A percentile compares a stretch with the other conserved stretches of the same genome.
phyloP scores from a whole-genome alignment of 2,797 vertebrate genomes.

The Gastrophryne carolinensis region DNA sequence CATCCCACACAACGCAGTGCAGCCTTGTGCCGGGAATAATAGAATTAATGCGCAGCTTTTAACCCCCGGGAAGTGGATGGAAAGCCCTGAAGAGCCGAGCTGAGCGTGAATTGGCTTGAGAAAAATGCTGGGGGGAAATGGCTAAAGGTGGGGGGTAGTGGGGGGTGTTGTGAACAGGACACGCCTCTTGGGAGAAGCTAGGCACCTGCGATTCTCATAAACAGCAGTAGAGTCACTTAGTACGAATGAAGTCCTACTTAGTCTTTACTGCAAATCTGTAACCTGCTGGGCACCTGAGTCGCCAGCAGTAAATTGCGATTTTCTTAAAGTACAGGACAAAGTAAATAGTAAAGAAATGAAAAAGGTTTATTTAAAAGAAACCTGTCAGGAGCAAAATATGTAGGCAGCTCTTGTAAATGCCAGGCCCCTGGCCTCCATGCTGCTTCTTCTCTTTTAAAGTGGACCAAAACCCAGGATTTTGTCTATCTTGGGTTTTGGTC shows the following conservation, averaged over 20 bases:
- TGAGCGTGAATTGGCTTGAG: conserved; percentile 27
- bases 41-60: conserved; percentile 50
- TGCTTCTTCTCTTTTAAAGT: too few species aligned
- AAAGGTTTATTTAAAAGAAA: not conserved
- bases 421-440: not conserved
- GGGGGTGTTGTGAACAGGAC: conserved; percentile 41
- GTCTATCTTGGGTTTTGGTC: too few species aligned
- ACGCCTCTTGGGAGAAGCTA: not conserved
- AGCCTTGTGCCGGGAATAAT: conserved; percentile 39
- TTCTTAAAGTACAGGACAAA: not conserved
- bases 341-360: not conserved
- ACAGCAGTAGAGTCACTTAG: conserved; percentile 32
- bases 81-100: conserved; percentile 33
- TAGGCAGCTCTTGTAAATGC: not conserved
- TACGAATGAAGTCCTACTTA: conserved; percentile 14
- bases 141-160: too few species aligned
- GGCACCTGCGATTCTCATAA: conserved; percentile 13
- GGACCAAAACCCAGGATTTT: too few species aligned
- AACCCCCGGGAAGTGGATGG: conserved; percentile 47
- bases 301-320: not conserved
- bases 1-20: conserved; percentile 47
- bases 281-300: not conserved
- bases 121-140: not conserved
- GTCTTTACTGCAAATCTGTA: not conserved
- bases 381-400: not conserved